Evolutionary conservation across 2,888 invertebrate species (phyloP), one percentile per base, ranked within the genome.

Genomic region (Tenthredo amoena): DNA sequence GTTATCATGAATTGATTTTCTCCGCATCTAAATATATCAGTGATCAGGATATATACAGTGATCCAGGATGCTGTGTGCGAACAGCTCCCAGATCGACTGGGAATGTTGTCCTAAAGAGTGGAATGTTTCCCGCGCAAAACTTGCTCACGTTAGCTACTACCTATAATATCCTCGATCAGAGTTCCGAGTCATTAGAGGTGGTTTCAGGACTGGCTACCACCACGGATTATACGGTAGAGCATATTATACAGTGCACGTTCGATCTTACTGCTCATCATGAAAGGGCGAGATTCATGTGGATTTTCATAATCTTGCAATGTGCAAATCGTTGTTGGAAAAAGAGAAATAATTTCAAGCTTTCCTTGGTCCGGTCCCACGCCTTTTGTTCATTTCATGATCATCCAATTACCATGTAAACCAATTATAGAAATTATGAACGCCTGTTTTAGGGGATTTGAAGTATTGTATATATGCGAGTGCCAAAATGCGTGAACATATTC

Each of bases 91-190:
- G 85, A 81, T 84, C 86, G 87, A 82, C 85, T 85, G 82, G 88
- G 88, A 88, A 88, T 88, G 88, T 81, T 76, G 86, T 85, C 86
- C 79, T 58, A 55, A 85, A 84, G 86, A 58, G 86, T 47, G 85
- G 85, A 85, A 87, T 26, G 76, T 87, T 88, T 89, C 88, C 87
- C 89, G 88, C 89, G 88, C 86, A 88, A 89, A 88, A 86, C 76
- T n/a, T 7, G 82, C 77, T 89, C 34, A 7, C 50, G 50, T 68
- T 43, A 43, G 40, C 43, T n/a, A 62, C 58, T 15, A 10, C 37
- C 83, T 83, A 83, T 31, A 34, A 83, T 47, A 43, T 21, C 68
- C 83, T 87, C 86, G 5, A 37, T 50, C 31, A 86, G 85, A 89
- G 89, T 88, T 89, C 87, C 81, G 15, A n/a, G 40, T 81, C 34